phyloP scores from a whole-genome alignment of 2,113 vertebrate genomes.

The Myxocyprinus asiaticus region DNA sequence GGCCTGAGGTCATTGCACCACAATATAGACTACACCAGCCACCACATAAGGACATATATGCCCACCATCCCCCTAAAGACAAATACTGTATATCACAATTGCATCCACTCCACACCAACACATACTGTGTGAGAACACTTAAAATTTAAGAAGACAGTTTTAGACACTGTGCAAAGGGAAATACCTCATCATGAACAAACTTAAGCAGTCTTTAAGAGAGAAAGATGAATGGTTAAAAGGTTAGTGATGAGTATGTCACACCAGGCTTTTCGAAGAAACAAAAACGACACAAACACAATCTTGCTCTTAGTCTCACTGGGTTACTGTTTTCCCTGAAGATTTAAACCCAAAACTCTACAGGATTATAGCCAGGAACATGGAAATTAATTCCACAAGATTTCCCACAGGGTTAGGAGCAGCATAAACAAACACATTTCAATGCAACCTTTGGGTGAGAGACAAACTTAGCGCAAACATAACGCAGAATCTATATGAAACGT shows the following conservation, averaged over 20 bases:
- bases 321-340: neutral
- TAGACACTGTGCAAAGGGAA: conserved; percentile 38
- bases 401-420: conserved; percentile 14
- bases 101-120: conserved; percentile 22
- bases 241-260: neutral
- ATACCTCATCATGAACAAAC: conserved; percentile 20
- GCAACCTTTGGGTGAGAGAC: neutral
- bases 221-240: neutral
- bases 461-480: neutral
- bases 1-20: conserved; percentile 45
- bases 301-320: neutral
- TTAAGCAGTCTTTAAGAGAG: conserved; percentile 7
- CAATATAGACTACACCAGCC: conserved; percentile 37
- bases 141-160: conserved; percentile 29
- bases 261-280: neutral
- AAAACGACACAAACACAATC: neutral
- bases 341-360: conserved; percentile 19
- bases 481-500: neutral
- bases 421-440: conserved; percentile 4
- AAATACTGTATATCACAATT: neutral
- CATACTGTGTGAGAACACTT: neutral
- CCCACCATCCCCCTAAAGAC: conserved; percentile 27
- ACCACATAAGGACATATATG: conserved; percentile 12
- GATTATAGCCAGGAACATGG: conserved; percentile 45
- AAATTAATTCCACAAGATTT: conserved; percentile 47